phyloP scores from a whole-genome alignment of 2,113 vertebrate genomes.

The Candoia aspera region DNA sequence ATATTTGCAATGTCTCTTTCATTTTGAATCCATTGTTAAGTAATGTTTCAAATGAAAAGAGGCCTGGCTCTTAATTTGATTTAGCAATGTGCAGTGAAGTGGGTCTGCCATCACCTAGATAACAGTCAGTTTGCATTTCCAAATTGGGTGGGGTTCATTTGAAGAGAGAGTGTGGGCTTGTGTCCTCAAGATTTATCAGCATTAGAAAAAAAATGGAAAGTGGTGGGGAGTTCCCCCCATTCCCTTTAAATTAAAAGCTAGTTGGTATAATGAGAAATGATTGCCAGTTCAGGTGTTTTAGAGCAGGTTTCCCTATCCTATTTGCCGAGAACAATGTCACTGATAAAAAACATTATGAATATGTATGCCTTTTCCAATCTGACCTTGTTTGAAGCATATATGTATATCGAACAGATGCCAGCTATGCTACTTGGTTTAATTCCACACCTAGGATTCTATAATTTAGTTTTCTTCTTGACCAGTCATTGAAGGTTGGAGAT shows the following conservation, averaged over 20 bases:
- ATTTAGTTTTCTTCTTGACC: rapidly evolving
- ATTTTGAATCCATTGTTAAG: constrained; percentile 28
- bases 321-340: not conserved
- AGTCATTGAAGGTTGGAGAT: constrained; percentile 4
- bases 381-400: not conserved
- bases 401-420: not conserved
- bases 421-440: constrained; percentile 12
- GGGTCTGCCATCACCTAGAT: not conserved
- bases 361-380: constrained; percentile 17
- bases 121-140: not conserved
- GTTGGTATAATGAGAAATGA: not conserved
- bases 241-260: not conserved
- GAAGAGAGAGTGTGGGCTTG: too few species aligned
- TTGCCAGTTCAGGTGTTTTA: not conserved
- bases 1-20: not conserved
- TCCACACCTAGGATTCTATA: not conserved
- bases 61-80: not conserved
- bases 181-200: not conserved
- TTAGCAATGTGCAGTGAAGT: not conserved
- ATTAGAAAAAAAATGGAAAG: not conserved
- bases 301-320: constrained; percentile 1
- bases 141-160: not conserved
- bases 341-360: constrained; percentile 25
- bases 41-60: not conserved
- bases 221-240: too few species aligned